Base-by-base conservation (phyloP, 2,888 invertebrate genomes). In the Apamea monoglypha region DNA sequence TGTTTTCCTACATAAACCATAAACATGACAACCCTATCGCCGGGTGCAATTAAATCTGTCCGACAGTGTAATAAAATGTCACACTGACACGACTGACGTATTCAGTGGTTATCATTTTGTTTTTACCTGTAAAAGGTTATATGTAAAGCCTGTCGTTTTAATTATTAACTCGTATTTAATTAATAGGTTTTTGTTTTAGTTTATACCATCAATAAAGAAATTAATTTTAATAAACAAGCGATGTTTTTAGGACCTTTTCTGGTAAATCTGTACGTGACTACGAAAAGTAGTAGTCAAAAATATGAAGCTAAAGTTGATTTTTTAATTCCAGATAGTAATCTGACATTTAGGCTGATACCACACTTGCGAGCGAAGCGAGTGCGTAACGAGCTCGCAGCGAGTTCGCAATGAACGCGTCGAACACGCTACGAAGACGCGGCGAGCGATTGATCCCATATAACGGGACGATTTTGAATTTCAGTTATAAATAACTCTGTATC, bases 21-120 rank as follows among this genome's bases (percentile, higher is more conserved):
- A 25, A 68, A 68, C 53, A 18, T 61, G 80, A 67, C 78, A 78
- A 14, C 83, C 80, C 83, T 80, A 78, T 53, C 92, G 88, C 92
- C 93, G 92, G 92, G 88, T 88, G 90, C 90, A 92, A 94, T 90
- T 94, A 94, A 94, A 94, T 93, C 93, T 91, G 90, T 91, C 90
- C 91, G 88, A 90, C 90, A 87, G 87, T 90, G 91, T 93, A 93
- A 94, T 94, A 93, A 94, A 94, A 94, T 89, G 91, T 91, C 87
- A 74, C 76, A 69, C 36, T 68, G 67, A 83, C 83, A 83, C 44
- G n/a, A n/a, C n/a, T n/a, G n/a, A n/a, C n/a, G 69, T 56, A 72
- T 76, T 56, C 73, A 61, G 63, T 63, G 67, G 78, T 59, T 25
- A 59, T 67, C 44, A 67, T 80, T 83, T 80, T 67, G 14, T 59